Evolutionary conservation across 2,888 invertebrate genomes (phyloP), one percentile per base, ranked within the genome.

Genomic region (Scaeva pyrastri): DNA sequence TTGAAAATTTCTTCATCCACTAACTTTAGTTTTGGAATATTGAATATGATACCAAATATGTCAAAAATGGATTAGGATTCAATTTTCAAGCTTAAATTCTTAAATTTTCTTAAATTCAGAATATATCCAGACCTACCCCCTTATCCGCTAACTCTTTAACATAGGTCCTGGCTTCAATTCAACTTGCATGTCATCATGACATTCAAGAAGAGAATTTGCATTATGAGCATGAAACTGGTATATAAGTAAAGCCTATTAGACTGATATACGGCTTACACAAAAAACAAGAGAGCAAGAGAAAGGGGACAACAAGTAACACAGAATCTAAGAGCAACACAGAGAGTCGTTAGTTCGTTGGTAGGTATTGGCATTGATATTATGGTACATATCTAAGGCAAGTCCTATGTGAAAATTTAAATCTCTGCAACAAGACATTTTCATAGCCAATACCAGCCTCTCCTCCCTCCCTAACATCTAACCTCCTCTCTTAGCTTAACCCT

Each of bases 331-430:
- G 60, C 23, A 26, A n/a, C 14, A 39, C 2, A 39, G 39, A 48
- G 21, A 41, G 2, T 23, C 39, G 12, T 31, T 31, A 31, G 31
- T 31, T 31, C 31, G 31, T 31, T 31, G 2, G 31, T 5, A 1
- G 5, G 31, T 31, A 1, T 31, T 31, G 31, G 31, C 8, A 31
- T 31, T 31, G n/a, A n/a, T n/a, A n/a, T n/a, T n/a, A 31, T 2
- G 23, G 39, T 58, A 58, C 12, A 39, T 14, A 23, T 41, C 14
- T 21, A 39, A 12, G 7, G 7, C 7, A 71, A 26, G 52, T 80
- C 45, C 73, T 81, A 31, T 31, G 73, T 81, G 55, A 80, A 81
- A 70, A 73, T 70, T 68, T 81, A 81, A 81, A 77, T 81, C 77
- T 77, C 73, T 45, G 36, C 72, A 77, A 84, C 74, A 84, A 70